Base-by-base conservation (phyloP, 2,113 vertebrate genomes). In the Trematocara marginatum region DNA sequence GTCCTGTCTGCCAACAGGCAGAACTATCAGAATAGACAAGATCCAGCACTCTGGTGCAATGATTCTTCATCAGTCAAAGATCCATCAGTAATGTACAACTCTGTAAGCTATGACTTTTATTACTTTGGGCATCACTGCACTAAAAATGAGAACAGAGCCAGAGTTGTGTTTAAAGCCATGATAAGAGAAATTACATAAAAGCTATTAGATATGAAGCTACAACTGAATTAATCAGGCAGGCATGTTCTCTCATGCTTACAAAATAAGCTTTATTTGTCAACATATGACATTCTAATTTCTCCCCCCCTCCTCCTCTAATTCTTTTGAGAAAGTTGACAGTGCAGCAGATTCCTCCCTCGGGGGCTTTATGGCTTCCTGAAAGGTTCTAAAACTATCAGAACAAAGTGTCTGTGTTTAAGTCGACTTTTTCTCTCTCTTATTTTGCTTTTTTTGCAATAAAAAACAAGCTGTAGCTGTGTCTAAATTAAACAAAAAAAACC, bases 161-260 rank as follows among this genome's bases (percentile, higher is more conserved):
- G 56, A 56, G 69, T 79, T 40, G 49, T 84, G 51, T 88, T 86
- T 83, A 84, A 74, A 83, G 84, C 78, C 64, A 79, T 18, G 56
- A 79, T n/a, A 56, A 26, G 57, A 42, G 45, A 38, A 54, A 66
- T 86, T 82, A 49, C 52, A 80, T 82, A 64, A 51, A 91, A 87
- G 83, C 82, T 83, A 16, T 79, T 69, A 53, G 83, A 92, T 82
- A 83, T 80, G 54, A 84, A 34, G 56, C 51, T 91, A 53, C 80
- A 80, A 49, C 87, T 91, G 49, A 87, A 83, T 93, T 88, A 82
- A 57, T 78, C 42, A 87, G 85, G 87, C 86, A 87, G 83, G 86
- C 91, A 93, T 90, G 83, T 82, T 90, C 88, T 89, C 79, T 93
- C 38, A 54, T 89, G 92, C 87, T 88, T 80, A 88, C 82, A 89